Evolutionary conservation across 2,797 vertebrate genomes (phyloP).

Genomic region (Vultur gryphus): DNA sequence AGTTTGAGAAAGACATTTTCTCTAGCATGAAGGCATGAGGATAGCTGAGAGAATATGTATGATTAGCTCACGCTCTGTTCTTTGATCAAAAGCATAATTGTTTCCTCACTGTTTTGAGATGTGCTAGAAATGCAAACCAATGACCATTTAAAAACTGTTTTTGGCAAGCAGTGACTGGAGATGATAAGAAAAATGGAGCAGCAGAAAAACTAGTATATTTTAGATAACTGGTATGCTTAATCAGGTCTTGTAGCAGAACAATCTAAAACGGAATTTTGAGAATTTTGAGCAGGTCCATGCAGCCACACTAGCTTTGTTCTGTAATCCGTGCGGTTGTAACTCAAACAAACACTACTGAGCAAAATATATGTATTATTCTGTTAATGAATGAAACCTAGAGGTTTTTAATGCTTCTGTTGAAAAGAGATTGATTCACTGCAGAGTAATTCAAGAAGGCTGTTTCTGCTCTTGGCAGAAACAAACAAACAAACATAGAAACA

Average conservation of each 20-base stretch:
- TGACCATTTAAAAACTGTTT: not conserved
- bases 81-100: not conserved
- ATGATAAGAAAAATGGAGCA: not conserved
- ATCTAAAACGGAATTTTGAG: not conserved
- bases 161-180: not conserved
- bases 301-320: constrained; percentile 48
- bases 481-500: constrained; percentile 41
- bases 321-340: constrained; percentile 35
- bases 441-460: constrained; percentile 59
- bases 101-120: not conserved
- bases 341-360: constrained; percentile 40
- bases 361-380: constrained; percentile 47
- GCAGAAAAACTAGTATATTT: not conserved
- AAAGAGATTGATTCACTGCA: constrained; percentile 57
- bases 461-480: constrained; percentile 61
- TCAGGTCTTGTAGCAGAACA: not conserved
- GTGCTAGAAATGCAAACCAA: not conserved
- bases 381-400: constrained; percentile 53
- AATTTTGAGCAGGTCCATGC: constrained; percentile 53
- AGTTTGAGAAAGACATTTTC: not conserved
- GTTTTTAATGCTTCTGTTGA: constrained; percentile 44
- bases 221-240: not conserved
- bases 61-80: not conserved
- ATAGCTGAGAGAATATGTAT: not conserved
- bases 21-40: not conserved